Conservation (phyloP, 2,888 invertebrate species). For the Drosophila mercatorum region DNA sequence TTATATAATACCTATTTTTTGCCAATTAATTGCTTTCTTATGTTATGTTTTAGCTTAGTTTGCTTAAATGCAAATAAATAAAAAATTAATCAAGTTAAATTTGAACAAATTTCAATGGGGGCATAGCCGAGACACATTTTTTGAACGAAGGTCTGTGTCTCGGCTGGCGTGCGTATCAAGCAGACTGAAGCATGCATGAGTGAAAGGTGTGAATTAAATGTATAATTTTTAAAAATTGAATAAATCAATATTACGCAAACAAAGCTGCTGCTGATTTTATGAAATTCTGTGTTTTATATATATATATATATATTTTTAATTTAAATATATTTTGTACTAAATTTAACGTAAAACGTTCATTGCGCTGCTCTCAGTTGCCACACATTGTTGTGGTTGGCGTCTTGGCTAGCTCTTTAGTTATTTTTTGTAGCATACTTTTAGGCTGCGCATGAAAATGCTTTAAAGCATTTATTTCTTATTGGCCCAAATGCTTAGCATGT, state of each 20-base stretch:
- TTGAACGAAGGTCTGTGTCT: neutral
- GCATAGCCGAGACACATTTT: neutral
- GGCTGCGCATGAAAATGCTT: neutral
- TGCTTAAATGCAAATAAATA: conserved; percentile 16
- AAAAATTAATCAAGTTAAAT: neutral
- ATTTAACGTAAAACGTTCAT: too few relatives aligned
- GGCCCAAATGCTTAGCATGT: neutral
- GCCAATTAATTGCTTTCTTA: neutral
- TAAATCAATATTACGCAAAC: too few relatives aligned
- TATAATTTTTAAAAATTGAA: too few relatives aligned
- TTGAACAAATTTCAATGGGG: too few relatives aligned
- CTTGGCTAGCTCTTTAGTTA: neutral
- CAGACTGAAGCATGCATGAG: too few relatives aligned
- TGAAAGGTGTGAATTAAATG: too few relatives aligned
- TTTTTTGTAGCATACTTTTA: conserved; percentile 25
- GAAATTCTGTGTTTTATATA: too few relatives aligned
- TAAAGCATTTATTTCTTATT: neutral
- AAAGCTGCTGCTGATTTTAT: too few relatives aligned
- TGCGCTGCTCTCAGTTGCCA: too few relatives aligned
- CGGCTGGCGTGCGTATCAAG: too few relatives aligned
- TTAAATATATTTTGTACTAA: too few relatives aligned
- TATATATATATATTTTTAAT: too few relatives aligned
- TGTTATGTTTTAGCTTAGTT: conserved; percentile 13
- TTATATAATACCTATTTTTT: neutral
- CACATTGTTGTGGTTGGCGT: conserved; percentile 3